A percentile compares a stretch with the other conserved stretches of the same genome.
Conservation (phyloP, 2,797 vertebrate species). For the Podarcis siculus region DNA sequence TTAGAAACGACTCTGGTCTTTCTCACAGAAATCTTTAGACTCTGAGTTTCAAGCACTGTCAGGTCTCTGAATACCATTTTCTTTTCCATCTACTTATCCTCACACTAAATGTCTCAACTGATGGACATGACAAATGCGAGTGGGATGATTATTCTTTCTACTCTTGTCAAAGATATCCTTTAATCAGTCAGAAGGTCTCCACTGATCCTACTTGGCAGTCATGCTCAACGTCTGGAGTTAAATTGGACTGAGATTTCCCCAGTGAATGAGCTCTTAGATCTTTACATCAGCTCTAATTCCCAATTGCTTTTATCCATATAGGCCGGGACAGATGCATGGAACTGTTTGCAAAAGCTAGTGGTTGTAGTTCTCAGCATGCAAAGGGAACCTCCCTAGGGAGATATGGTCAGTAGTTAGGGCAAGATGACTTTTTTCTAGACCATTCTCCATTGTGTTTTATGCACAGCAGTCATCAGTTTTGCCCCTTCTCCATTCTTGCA, state of each 20-base stretch:
- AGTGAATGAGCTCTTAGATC: neutral
- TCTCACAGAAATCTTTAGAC: neutral
- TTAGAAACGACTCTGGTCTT: neutral
- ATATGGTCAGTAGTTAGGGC: neutral
- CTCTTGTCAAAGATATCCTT: neutral
- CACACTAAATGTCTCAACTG: neutral
- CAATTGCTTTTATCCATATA: neutral
- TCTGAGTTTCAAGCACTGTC: neutral
- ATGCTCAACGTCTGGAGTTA: neutral
- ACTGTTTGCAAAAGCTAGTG: neutral
- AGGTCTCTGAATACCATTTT: neutral
- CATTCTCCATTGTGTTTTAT: neutral
- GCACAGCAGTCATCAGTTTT: neutral
- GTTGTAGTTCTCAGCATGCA: neutral
- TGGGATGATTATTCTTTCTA: neutral
- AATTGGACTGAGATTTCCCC: neutral
- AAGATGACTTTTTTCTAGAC: neutral
- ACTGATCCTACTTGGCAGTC: neutral
- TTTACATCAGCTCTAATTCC: neutral
- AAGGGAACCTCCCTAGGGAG: neutral
- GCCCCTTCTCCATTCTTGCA: neutral
- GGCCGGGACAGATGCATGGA: neutral
- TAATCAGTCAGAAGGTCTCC: neutral
- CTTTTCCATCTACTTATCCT: neutral
- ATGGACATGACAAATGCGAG: neutral